These are phyloP conservation scores for Pyrrhopygopsis socrates DNA, from an alignment of 2,888 invertebrate species.

Conservation along the genomic window DNA sequence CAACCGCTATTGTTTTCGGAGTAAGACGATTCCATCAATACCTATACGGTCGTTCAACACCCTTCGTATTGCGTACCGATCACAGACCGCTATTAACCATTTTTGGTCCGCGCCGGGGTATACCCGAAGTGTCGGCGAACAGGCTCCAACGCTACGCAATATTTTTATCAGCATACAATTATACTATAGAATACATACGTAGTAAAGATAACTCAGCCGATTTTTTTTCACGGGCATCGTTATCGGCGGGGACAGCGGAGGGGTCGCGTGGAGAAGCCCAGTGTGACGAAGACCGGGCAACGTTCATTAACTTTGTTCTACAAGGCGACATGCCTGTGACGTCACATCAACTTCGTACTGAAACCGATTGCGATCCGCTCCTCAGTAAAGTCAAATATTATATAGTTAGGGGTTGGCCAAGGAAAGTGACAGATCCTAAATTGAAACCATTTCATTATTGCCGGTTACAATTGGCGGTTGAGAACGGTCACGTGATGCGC, in stretches of 20 bases:
- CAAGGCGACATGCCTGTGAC: slow-evolving; percentile 54
- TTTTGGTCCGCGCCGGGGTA: slow-evolving; percentile 80
- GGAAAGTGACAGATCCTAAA: slow-evolving; percentile 34
- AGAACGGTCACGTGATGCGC: slow-evolving; percentile 64
- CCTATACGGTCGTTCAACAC: slow-evolving; percentile 78
- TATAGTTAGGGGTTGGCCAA: slow-evolving; percentile 65
- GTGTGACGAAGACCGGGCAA: slow-evolving; percentile 28
- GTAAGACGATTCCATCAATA: slow-evolving; percentile 81
- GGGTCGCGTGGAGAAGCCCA: neutral
- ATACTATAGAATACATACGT: slow-evolving; percentile 80
- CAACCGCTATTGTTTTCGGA: slow-evolving; percentile 83
- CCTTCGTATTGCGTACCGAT: slow-evolving; percentile 80
- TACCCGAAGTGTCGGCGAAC: slow-evolving; percentile 77
- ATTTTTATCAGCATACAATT: slow-evolving; percentile 84
- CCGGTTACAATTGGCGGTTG: slow-evolving; percentile 46
- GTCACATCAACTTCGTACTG: slow-evolving; percentile 34
- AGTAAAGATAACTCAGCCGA: slow-evolving; percentile 78
- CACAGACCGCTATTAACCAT: slow-evolving; percentile 84
- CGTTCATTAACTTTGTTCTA: slow-evolving; percentile 59
- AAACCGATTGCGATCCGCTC: slow-evolving; percentile 51
- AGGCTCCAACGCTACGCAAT: slow-evolving; percentile 81
- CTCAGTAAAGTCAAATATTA: slow-evolving; percentile 43
- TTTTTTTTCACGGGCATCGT: slow-evolving; percentile 69
- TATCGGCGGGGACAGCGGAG: neutral
- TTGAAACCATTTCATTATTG: slow-evolving; percentile 64